These are phyloP conservation scores for Epirrhoe alternata DNA, from an alignment of 2,888 invertebrate species.

Conservation along the genomic window DNA sequence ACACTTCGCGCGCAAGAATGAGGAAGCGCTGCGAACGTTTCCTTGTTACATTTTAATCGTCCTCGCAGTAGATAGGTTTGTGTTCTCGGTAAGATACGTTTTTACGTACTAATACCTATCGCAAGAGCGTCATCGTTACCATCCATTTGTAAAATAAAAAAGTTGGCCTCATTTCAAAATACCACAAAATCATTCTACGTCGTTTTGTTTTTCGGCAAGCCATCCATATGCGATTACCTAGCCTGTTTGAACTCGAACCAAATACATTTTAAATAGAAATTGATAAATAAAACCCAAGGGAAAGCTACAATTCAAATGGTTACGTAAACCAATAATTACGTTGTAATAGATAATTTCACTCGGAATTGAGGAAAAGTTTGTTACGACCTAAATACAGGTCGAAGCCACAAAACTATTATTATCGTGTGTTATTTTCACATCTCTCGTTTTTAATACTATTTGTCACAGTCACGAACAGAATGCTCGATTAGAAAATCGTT, in stretches of 20 bases:
- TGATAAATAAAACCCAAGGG: constrained; percentile 9
- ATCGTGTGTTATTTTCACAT: constrained; percentile 9
- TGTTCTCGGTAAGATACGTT: constrained; percentile 35
- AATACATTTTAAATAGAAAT: constrained; percentile 63
- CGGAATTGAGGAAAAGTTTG: not conserved
- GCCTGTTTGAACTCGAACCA: constrained; percentile 68
- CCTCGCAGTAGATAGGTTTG: constrained; percentile 54
- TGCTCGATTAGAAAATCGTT: constrained; percentile 46
- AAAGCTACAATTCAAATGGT: constrained; percentile 7
- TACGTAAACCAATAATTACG: constrained; percentile 2
- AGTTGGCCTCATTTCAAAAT: constrained; percentile 31
- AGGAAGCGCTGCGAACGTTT: constrained; percentile 73
- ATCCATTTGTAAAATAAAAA: constrained; percentile 26
- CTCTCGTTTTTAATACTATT: constrained; percentile 25
- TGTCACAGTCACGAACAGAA: constrained; percentile 40
- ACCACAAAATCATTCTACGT: constrained; percentile 49
- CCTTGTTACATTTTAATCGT: constrained; percentile 74
- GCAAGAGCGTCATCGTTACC: constrained; percentile 19
- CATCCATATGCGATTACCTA: constrained; percentile 61
- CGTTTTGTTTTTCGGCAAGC: constrained; percentile 56
- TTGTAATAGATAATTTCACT: not conserved
- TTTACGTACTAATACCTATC: constrained; percentile 14
- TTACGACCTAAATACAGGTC: constrained; percentile 6
- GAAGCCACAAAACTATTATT: not conserved
- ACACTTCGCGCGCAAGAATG: constrained; percentile 71